Evolutionary conservation across 1,140 invertebrate species (phyloP).

Genomic region (Pseudomyrmex dendroicus): DNA sequence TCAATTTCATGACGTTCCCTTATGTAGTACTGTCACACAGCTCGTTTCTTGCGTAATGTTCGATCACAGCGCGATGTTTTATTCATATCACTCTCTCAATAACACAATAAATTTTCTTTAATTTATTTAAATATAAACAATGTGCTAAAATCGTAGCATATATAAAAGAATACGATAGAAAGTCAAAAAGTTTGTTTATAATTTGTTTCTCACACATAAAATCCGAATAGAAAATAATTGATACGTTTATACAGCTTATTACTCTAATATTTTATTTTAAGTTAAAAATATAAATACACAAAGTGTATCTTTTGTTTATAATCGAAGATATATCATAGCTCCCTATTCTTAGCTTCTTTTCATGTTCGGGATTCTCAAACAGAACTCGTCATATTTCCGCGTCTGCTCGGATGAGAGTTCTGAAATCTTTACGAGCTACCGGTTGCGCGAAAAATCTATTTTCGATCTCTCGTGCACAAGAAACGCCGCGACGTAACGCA

Average conservation of each 20-base stretch:
- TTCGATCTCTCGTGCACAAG: slow-evolving; percentile 6
- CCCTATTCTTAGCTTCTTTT: neutral
- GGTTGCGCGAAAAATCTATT: slow-evolving; percentile 62
- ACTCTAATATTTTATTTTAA: neutral
- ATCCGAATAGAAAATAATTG: neutral
- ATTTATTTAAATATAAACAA: neutral
- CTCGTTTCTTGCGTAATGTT: neutral
- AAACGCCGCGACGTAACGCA: slow-evolving; percentile 26
- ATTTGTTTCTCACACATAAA: no score
- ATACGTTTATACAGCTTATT: neutral
- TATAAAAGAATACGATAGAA: no score
- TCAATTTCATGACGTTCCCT: neutral
- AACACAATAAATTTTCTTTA: neutral
- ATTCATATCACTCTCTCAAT: neutral
- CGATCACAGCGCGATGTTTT: neutral
- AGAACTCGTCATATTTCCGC: neutral
- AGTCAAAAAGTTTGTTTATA: no score
- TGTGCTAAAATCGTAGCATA: no score
- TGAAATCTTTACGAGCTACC: slow-evolving; percentile 11
- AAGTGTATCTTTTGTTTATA: no score
- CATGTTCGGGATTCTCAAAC: neutral
- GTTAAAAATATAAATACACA: neutral
- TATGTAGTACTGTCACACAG: neutral
- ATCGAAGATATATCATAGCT: no score
- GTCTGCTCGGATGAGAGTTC: slow-evolving; percentile 18